phyloP scores from a whole-genome alignment of 2,888 invertebrate genomes.

The Eurytoma californica region DNA sequence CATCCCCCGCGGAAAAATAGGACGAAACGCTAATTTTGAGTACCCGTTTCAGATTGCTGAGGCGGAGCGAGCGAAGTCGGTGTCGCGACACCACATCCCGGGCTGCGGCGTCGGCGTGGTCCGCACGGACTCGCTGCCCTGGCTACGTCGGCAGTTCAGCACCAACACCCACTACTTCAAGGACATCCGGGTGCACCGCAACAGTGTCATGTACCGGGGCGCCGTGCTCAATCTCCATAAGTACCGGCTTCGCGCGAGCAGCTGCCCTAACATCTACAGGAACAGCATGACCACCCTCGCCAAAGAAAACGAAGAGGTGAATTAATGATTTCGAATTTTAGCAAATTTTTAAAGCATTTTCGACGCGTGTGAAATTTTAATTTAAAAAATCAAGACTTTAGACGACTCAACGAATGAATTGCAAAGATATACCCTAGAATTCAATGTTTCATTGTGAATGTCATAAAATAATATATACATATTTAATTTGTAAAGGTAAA shows the following conservation, averaged over 20 bases:
- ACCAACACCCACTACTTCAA: slow-evolving; percentile 84
- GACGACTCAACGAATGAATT: no score
- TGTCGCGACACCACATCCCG: slow-evolving; percentile 65
- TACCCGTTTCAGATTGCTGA: slow-evolving; percentile 61
- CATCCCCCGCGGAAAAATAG: no score
- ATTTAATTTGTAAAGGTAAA: no score
- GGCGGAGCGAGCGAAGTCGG: slow-evolving; percentile 64
- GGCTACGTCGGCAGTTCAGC: slow-evolving; percentile 78
- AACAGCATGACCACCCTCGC: slow-evolving; percentile 92
- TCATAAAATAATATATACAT: no score
- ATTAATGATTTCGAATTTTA: no score
- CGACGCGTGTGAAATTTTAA: no score
- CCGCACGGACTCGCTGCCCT: slow-evolving; percentile 74
- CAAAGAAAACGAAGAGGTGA: slow-evolving; percentile 85
- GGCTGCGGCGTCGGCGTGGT: slow-evolving; percentile 64
- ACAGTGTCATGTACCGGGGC: slow-evolving; percentile 90
- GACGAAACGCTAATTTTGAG: background rate
- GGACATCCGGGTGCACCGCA: slow-evolving; percentile 84
- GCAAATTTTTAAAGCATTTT: no score
- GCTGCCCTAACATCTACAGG: slow-evolving; percentile 93
- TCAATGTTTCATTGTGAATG: no score
- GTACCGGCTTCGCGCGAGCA: slow-evolving; percentile 89
- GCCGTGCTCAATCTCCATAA: slow-evolving; percentile 89
- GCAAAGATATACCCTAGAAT: no score
- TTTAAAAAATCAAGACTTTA: no score